A percentile compares a stretch with the other conserved stretches of the same genome.
Evolutionary conservation across 2,888 invertebrate species (phyloP).

Genomic region (Colletes collaris): DNA sequence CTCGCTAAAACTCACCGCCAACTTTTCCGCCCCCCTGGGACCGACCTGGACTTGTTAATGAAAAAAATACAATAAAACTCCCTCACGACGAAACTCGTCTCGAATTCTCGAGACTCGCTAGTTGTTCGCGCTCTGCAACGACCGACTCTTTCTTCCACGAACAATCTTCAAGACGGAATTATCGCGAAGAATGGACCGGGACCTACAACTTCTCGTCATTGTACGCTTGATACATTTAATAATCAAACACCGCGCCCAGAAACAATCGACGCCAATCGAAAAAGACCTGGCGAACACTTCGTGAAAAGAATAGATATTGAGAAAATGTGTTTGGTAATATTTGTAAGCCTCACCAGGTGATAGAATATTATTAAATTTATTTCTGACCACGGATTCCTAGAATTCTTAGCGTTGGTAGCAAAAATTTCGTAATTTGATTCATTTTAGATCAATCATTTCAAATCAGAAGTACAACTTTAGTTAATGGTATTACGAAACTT

Average conservation of each 20-base stretch:
- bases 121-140: constrained; percentile 49
- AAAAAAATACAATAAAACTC: constrained; percentile 82
- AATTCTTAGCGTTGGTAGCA: no score
- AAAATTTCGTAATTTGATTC: no score
- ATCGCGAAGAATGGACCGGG: constrained; percentile 14
- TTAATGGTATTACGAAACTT: no score
- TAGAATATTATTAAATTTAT: no score
- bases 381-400: no score
- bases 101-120: constrained; percentile 65
- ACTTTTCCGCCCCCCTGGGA: constrained; percentile 76
- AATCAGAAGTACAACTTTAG: no score
- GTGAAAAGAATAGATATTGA: no score
- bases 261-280: background rate
- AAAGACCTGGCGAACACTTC: no score
- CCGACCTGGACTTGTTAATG: constrained; percentile 81
- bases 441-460: no score
- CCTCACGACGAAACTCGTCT: constrained; percentile 66
- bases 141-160: constrained; percentile 28
- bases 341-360: no score
- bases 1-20: constrained; percentile 82
- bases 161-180: constrained; percentile 46
- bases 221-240: background rate
- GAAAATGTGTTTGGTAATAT: no score
- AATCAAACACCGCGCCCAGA: background rate
- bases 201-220: no score